Evolutionary conservation across 2,888 invertebrate genomes (phyloP), one percentile per base, ranked within the genome.

Genomic region (Hydraecia micacea): DNA sequence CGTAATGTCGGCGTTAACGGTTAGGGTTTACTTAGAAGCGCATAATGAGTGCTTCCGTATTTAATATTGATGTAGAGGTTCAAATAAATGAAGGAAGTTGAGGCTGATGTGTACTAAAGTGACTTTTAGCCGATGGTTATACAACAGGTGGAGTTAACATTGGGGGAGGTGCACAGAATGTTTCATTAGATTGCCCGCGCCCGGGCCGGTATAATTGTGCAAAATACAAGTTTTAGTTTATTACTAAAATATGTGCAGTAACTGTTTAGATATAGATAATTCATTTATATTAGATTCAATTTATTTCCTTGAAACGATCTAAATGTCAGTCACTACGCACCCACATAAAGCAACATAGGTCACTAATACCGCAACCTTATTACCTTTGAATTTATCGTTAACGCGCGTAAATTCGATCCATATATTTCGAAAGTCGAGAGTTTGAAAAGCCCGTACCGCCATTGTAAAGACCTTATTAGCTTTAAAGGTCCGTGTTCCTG

Each of bases 401-500:
- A 80, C 80, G 75, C 71, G 73, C 86, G 80, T 77, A 88, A 89
- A 88, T 86, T 75, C 67, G 73, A 75, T 77, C 88, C 88, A 84
- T 92, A 88, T 91, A 86, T 89, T 88, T 87, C 75, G 81, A 84
- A 84, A 87, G 83, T 83, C 81, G 88, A 86, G 85, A 89, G 87
- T 87, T 85, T 83, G 86, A 88, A 83, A 88, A 89, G 87, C 79
- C 84, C 86, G 85, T 84, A 85, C 86, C 85, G 86, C 86, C 86
- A 91, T 91, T 93, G 92, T 92, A 93, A 92, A 91, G 90, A 90
- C 91, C 93, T 93, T 94, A 95, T 94, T 94, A 93, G 92, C 89
- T 91, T 87, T 85, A 91, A 93, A 91, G 90, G 91, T 88, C 89
- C 91, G 89, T 93, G 93, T 93, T 91, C 88, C 90, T 89, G 89